Conservation (phyloP, 1,140 invertebrate species). For the Globodera rostochiensis region DNA sequence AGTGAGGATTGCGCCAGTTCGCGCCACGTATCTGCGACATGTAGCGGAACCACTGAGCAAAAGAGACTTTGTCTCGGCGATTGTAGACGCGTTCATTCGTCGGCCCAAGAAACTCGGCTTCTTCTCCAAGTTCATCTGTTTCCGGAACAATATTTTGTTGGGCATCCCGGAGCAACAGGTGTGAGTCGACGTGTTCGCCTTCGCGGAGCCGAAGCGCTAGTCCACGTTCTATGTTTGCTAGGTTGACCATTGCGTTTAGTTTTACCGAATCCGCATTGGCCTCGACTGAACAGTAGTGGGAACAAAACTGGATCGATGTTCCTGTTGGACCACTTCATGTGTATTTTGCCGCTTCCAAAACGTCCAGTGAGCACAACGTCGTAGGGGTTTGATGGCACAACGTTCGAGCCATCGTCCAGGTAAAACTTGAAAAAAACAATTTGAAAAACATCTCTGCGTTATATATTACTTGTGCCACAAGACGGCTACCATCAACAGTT, state of each 20-base stretch:
- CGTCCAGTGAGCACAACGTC: not conserved
- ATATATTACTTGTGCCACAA: not conserved
- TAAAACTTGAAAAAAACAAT: not conserved
- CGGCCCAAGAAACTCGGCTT: not conserved
- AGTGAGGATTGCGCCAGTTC: not conserved
- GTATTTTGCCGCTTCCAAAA: not conserved
- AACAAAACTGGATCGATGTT: conserved; percentile 4
- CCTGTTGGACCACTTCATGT: not conserved
- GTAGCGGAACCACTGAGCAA: not conserved
- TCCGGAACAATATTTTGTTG: not conserved
- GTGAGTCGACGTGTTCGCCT: not conserved
- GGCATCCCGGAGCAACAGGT: not conserved
- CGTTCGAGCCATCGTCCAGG: not conserved
- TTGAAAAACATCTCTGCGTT: not conserved
- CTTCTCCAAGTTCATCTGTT: not conserved
- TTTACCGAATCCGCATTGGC: not conserved
- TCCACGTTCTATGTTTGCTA: not conserved
- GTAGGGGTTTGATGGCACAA: not conserved
- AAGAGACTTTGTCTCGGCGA: not conserved
- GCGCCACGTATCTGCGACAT: not conserved
- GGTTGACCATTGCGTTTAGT: too few species aligned
- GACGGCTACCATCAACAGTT: not conserved
- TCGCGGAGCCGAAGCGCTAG: not conserved
- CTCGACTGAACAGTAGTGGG: not conserved
- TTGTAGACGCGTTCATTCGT: not conserved